Evolutionary conservation across 2,113 vertebrate species (phyloP).

Genomic region (Marmota monax): DNA sequence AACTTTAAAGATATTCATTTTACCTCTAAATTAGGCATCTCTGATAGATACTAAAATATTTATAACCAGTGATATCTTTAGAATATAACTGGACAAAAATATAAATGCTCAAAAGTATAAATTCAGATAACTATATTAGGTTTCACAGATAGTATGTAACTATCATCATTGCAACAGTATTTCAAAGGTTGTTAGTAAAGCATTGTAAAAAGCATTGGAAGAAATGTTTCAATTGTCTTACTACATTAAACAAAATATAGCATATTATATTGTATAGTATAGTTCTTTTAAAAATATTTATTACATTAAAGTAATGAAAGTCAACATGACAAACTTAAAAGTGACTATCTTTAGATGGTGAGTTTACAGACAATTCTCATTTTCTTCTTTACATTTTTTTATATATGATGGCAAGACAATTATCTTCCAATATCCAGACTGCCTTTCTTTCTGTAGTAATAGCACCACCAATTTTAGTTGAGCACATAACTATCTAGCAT

Average conservation of each 20-base stretch:
- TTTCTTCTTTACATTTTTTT: conserved; percentile 31
- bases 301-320: background rate
- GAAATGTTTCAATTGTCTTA: background rate
- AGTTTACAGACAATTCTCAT: background rate
- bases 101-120: conserved; percentile 23
- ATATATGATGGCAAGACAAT: background rate
- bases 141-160: background rate
- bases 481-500: background rate
- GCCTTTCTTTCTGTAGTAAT: background rate
- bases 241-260: background rate
- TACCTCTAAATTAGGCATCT: background rate
- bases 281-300: conserved; percentile 9
- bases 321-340: conserved; percentile 17
- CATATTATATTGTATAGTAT: background rate
- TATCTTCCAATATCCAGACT: background rate
- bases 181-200: background rate
- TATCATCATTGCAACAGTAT: background rate
- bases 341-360: background rate
- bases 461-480: background rate
- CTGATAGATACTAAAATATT: conserved; percentile 6
- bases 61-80: background rate
- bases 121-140: background rate
- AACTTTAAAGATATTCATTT: background rate
- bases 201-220: background rate
- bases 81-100: conserved; percentile 10